A percentile compares a stretch with the other conserved stretches of the same genome.
Evolutionary conservation across 2,113 vertebrate genomes (phyloP).

Genomic region (Amazona guildingii): DNA sequence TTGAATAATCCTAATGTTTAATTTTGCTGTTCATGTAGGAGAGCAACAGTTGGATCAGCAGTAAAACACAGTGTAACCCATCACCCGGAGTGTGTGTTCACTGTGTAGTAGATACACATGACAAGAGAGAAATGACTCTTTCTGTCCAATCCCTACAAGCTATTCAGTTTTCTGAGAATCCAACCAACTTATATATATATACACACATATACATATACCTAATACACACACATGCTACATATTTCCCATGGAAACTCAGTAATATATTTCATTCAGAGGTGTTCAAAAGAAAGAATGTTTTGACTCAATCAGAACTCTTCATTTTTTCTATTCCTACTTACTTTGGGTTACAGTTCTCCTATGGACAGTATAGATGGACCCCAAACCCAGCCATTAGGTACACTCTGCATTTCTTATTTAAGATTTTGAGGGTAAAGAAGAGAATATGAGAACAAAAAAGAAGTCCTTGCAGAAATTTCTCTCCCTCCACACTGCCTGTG

Average conservation of each 20-base stretch:
- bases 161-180: background rate
- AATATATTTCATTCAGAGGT: background rate
- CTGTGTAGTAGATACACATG: background rate
- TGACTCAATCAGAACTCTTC: background rate
- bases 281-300: background rate
- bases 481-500: background rate
- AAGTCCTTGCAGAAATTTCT: background rate
- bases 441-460: background rate
- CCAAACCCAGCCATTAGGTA: background rate
- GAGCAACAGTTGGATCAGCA: background rate
- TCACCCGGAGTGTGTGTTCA: background rate
- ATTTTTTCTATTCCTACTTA: background rate
- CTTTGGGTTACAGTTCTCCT: background rate
- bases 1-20: background rate
- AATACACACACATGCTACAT: background rate
- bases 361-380: background rate
- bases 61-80: background rate
- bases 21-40: background rate
- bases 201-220: background rate
- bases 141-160: background rate
- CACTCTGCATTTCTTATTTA: background rate
- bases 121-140: background rate
- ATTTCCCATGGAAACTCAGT: background rate
- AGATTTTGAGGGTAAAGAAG: background rate
- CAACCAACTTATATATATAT: background rate